These are phyloP conservation scores for Zeuzera pyrina DNA, from an alignment of 2,888 invertebrate genomes.

Conservation along the genomic window DNA sequence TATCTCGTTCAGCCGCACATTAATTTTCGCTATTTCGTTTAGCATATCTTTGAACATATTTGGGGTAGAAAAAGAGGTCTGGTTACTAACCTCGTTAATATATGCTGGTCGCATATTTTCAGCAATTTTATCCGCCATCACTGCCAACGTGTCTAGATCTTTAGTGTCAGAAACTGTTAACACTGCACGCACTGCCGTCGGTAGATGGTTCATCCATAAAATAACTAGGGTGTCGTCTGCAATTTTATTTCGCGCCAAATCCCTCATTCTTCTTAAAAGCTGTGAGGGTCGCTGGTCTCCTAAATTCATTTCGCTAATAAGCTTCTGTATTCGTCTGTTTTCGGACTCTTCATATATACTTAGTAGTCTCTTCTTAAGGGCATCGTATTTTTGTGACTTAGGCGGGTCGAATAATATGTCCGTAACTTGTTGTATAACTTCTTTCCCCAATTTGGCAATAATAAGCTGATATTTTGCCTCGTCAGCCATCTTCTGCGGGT, in stretches of 20 bases:
- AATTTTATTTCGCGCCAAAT: slow-evolving; percentile 2
- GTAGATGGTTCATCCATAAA: slow-evolving; percentile 6
- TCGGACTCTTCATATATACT: not conserved
- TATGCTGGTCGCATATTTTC: no score
- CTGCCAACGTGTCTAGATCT: slow-evolving; percentile 7
- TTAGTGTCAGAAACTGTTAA: slow-evolving; percentile 6
- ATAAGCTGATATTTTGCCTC: slow-evolving; percentile 8
- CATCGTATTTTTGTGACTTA: not conserved
- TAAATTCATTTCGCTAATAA: slow-evolving; percentile 5
- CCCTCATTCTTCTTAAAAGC: slow-evolving; percentile 4
- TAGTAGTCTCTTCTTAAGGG: not conserved
- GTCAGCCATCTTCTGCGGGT: slow-evolving; percentile 6
- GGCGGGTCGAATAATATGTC: slow-evolving; percentile 8
- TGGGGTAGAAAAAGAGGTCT: slow-evolving; percentile 1
- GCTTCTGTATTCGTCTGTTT: slow-evolving; percentile 5
- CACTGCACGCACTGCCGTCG: slow-evolving; percentile 5
- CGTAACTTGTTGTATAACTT: slow-evolving; percentile 9
- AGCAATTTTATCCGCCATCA: slow-evolving; percentile 8
- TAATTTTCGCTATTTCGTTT: no score
- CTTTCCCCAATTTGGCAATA: slow-evolving; percentile 7
- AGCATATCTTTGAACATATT: no score
- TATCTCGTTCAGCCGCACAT: no score
- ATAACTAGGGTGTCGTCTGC: slow-evolving; percentile 5
- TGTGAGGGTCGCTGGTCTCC: slow-evolving; percentile 7
- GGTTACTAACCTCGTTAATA: not conserved